Conservation (phyloP, 2,113 vertebrate genomes). For the Physeter macrocephalus region DNA sequence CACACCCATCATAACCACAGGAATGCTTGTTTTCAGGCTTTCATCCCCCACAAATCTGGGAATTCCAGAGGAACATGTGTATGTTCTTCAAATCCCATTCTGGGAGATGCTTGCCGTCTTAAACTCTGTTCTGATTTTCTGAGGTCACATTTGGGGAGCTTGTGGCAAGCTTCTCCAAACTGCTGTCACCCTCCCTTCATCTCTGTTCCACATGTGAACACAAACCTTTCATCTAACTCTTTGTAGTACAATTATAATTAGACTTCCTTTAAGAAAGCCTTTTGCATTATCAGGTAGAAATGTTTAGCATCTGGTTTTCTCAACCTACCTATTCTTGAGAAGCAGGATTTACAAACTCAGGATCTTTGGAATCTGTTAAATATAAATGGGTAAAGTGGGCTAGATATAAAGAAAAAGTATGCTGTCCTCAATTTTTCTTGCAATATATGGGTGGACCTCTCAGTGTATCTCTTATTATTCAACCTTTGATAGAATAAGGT, state of each 20-base stretch:
- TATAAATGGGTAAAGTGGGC: background rate
- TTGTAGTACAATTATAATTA: background rate
- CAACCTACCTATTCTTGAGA: background rate
- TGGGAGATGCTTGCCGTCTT: background rate
- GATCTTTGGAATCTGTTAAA: background rate
- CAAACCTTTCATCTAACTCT: background rate
- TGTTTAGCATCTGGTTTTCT: background rate
- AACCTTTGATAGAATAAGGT: background rate
- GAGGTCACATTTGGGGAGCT: background rate
- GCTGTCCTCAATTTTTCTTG: background rate
- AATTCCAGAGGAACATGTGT: background rate
- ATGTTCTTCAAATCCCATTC: background rate
- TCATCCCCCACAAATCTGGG: background rate
- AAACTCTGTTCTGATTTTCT: background rate
- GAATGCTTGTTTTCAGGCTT: background rate
- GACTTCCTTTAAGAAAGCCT: background rate
- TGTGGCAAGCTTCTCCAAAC: background rate
- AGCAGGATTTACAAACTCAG: background rate
- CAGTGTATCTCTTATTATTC: background rate
- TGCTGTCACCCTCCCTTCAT: background rate
- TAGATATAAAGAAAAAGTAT: background rate
- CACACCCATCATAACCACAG: background rate
- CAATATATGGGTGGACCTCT: background rate
- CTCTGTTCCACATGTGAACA: background rate
- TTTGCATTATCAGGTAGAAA: background rate